phyloP scores from a whole-genome alignment of 2,888 invertebrate genomes.

The Hydrotaea diabolus region DNA sequence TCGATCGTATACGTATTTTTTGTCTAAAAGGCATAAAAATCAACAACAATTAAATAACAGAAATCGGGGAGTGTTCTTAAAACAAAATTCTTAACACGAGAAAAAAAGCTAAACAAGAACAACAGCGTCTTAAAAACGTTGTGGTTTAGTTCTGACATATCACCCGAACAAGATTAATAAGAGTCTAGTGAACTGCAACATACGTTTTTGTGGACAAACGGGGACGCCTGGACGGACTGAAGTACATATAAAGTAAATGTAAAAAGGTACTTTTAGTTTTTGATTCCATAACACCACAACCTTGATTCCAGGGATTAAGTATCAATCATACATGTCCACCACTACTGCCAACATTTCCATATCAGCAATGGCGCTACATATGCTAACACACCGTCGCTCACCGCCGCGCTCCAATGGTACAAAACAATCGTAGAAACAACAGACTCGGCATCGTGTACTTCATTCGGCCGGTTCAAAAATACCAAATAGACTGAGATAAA shows the following conservation, averaged over 20 bases:
- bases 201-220: neutral
- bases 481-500: constrained; percentile 34
- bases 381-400: neutral
- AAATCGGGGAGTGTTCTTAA: constrained; percentile 57
- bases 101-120: neutral
- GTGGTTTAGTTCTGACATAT: too few relatives aligned
- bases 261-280: constrained; percentile 1
- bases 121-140: constrained; percentile 18
- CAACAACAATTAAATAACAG: constrained; percentile 17
- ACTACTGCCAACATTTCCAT: neutral
- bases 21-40: neutral
- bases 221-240: neutral
- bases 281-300: constrained; percentile 36
- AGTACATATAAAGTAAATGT: neutral
- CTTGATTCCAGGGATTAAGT: constrained; percentile 65
- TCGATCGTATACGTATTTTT: neutral
- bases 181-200: constrained; percentile 37
- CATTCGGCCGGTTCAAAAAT: neutral
- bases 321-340: constrained; percentile 60
- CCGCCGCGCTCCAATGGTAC: neutral
- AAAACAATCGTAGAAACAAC: neutral
- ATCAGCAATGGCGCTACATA: neutral
- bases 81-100: constrained; percentile 50
- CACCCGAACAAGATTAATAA: neutral
- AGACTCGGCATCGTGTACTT: neutral